These are phyloP conservation scores for Spilogale gracilis DNA, from an alignment of 2,113 vertebrate genomes.

Conservation along the genomic window DNA sequence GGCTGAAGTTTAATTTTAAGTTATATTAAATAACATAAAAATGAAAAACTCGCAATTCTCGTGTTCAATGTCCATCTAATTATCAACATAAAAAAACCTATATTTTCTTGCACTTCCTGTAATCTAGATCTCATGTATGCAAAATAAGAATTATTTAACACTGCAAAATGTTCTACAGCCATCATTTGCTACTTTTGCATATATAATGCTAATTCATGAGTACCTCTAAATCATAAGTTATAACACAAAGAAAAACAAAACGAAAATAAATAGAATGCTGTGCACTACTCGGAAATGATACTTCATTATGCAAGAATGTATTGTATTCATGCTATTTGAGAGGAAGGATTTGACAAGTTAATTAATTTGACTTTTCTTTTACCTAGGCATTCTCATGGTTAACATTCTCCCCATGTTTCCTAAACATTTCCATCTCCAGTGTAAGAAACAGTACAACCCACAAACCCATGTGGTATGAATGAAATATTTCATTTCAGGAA, in stretches of 20 bases:
- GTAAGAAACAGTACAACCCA: background rate
- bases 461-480: background rate
- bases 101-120: background rate
- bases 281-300: background rate
- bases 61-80: background rate
- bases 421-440: background rate
- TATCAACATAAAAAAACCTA: background rate
- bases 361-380: conserved; percentile 52
- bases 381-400: background rate
- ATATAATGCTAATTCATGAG: background rate
- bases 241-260: conserved; percentile 27
- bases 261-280: background rate
- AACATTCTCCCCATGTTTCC: background rate
- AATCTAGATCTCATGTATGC: background rate
- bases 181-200: conserved; percentile 9
- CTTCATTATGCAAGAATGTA: conserved; percentile 1
- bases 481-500: background rate
- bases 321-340: background rate
- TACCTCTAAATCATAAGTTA: conserved; percentile 18
- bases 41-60: background rate
- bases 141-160: conserved; percentile 34
- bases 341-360: conserved; percentile 32
- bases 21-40: conserved; percentile 10
- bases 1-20: conserved; percentile 38
- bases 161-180: background rate